These are phyloP conservation scores for Sminthurides bifidus DNA, from an alignment of 1,140 invertebrate genomes.

Conservation along the genomic window DNA sequence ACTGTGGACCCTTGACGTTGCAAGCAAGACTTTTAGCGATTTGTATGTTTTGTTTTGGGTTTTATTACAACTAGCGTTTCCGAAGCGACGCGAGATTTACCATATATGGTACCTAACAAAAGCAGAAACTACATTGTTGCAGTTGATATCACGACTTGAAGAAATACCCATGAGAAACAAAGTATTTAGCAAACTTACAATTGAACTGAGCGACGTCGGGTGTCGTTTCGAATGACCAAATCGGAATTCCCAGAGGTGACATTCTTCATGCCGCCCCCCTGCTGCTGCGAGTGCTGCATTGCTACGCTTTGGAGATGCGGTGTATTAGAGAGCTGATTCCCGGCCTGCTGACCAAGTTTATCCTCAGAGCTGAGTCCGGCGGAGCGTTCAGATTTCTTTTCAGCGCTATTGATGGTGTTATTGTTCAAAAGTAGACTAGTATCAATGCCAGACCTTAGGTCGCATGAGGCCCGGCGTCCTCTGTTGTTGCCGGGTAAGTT, in stretches of 20 bases:
- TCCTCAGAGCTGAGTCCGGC: not conserved
- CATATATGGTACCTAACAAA: too few species aligned
- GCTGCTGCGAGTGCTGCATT: slow-evolving; percentile 3
- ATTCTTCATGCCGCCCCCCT: slow-evolving; percentile 15
- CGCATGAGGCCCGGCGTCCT: slow-evolving; percentile 29
- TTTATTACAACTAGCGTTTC: too few species aligned
- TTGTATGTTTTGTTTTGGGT: too few species aligned
- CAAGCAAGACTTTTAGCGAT: too few species aligned
- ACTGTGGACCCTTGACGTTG: too few species aligned
- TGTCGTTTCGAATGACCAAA: slow-evolving; percentile 25
- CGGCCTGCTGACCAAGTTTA: not conserved
- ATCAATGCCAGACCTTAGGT: slow-evolving; percentile 24
- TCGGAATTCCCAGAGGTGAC: slow-evolving; percentile 11
- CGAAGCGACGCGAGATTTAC: too few species aligned
- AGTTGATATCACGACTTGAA: too few species aligned
- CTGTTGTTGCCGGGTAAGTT: slow-evolving; percentile 27
- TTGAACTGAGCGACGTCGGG: slow-evolving; percentile 31
- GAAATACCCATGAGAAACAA: not conserved
- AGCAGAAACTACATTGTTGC: too few species aligned
- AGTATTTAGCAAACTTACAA: slow-evolving; percentile 22
- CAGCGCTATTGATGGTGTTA: slow-evolving; percentile 16
- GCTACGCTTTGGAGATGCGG: not conserved
- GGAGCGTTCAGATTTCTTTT: slow-evolving; percentile 1
- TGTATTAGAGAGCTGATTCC: not conserved
- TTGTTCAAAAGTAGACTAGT: slow-evolving; percentile 21